Base-by-base conservation (phyloP, 2,797 vertebrate species). In the Chaetodon trifasciatus region DNA sequence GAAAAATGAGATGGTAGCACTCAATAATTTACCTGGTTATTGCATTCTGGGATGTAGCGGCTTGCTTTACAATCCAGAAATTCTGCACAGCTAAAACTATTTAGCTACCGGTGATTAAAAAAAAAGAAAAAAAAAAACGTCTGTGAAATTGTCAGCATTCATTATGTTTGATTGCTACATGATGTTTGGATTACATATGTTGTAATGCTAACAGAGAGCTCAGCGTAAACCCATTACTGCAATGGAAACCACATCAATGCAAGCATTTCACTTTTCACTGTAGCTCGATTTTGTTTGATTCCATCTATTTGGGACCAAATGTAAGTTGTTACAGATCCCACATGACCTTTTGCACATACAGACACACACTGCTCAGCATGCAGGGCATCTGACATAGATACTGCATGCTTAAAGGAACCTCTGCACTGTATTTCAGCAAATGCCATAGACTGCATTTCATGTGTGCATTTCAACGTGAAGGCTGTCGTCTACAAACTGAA, bases 11-110 rank as follows among this genome's bases (percentile, higher is more conserved):
- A 61, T 1, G 0, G 37, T 24, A 35, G 24, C 35, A 35, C 46
- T 68, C 32, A 68, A n/a, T 23, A 65, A 56, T 87, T 71, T 32
- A 75, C n/a, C 40, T n/a, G 17, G 13, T 16, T 66, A 2, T n/a
- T 68, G 9, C 6, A 46, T 24, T 70, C 40, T 52, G 15, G 15
- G 35, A 78, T 11, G 23, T 68, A 39, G 15, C 32, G 46, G 40
- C 0, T 61, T 53, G 35, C 16, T 55, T 67, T 53, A 3, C 65
- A 9, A 16, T 52, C 6, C 21, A 70, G 21, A 32, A 10, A 39
- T 58, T 75, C 12, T 50, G 16, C 57, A 32, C 37, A 47, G 23
- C 53, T 49, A 2, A 81, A 23, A 56, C 23, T 12, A 17, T 75
- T 66, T 47, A 35, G 42, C 5, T 37, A 6, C 37, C 2, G 56